These are phyloP conservation scores for Penaeus vannamei DNA, from an alignment of 1,140 invertebrate genomes.

Conservation along the genomic window DNA sequence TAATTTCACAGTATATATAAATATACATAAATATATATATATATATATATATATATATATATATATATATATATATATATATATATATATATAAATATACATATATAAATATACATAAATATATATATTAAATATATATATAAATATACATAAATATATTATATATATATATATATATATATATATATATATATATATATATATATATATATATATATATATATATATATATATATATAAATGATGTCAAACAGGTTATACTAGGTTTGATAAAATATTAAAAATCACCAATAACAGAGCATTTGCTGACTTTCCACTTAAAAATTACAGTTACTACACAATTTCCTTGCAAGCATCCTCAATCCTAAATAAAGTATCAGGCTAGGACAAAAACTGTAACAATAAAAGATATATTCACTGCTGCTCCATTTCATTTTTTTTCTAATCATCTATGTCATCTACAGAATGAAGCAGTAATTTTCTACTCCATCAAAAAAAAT, in stretches of 20 bases:
- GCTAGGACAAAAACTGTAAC: no score
- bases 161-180: constrained; percentile 33
- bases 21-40: constrained; percentile 43
- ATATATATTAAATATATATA: neutral
- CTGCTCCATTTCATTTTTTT: no score
- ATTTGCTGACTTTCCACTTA: no score
- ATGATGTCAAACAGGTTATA: neutral
- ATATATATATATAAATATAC: constrained; percentile 7
- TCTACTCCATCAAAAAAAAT: no score
- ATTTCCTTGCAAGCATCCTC: no score
- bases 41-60: neutral
- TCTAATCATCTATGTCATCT: no score
- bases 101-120: neutral
- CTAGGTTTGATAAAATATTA: no score
- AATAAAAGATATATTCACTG: no score
- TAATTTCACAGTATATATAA: constrained; percentile 25
- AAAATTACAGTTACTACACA: no score
- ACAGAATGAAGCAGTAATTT: no score
- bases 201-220: constrained; percentile 22
- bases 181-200: constrained; percentile 33
- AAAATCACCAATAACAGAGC: no score
- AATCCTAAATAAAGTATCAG: no score
- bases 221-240: neutral
- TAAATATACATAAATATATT: neutral
- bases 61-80: constrained; percentile 25